These are phyloP conservation scores for Garra rufa DNA, from an alignment of 2,113 vertebrate species.

Conservation along the genomic window DNA sequence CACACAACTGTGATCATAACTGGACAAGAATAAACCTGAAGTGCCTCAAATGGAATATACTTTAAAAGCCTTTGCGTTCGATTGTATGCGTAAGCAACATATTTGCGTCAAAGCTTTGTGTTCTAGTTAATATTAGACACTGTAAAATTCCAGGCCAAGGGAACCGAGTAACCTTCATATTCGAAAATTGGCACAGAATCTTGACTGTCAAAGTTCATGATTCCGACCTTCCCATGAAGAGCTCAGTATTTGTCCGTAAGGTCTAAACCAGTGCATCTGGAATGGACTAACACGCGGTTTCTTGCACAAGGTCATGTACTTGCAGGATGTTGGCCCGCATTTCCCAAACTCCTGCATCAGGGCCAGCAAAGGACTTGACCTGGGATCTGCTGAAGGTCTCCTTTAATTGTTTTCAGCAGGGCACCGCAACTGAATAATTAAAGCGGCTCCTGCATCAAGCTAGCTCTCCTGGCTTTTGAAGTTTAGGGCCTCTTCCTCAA, in stretches of 20 bases:
- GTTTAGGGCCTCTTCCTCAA: conserved; percentile 33
- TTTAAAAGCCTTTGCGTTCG: not conserved
- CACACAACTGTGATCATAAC: not conserved
- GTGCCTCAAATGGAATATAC: not conserved
- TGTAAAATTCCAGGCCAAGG: not conserved
- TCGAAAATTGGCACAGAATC: not conserved
- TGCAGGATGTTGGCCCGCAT: not conserved
- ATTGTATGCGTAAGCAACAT: not conserved
- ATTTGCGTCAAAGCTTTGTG: not conserved
- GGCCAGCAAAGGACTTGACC: conserved; percentile 1
- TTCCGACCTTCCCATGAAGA: conserved; percentile 7
- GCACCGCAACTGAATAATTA: conserved; percentile 19
- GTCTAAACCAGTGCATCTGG: not conserved
- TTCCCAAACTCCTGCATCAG: conserved; percentile 18
- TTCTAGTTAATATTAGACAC: not conserved
- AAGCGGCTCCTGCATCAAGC: too few species aligned
- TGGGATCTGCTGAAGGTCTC: conserved; percentile 15
- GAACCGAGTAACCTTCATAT: not conserved
- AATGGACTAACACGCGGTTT: not conserved
- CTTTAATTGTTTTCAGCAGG: conserved; percentile 37
- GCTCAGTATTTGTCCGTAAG: not conserved
- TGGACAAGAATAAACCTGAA: not conserved
- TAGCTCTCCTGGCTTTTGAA: conserved; percentile 28
- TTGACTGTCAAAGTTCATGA: not conserved
- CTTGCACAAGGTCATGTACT: not conserved